phyloP scores from a whole-genome alignment of 2,888 invertebrate genomes.

The Pasiphila rectangulata region DNA sequence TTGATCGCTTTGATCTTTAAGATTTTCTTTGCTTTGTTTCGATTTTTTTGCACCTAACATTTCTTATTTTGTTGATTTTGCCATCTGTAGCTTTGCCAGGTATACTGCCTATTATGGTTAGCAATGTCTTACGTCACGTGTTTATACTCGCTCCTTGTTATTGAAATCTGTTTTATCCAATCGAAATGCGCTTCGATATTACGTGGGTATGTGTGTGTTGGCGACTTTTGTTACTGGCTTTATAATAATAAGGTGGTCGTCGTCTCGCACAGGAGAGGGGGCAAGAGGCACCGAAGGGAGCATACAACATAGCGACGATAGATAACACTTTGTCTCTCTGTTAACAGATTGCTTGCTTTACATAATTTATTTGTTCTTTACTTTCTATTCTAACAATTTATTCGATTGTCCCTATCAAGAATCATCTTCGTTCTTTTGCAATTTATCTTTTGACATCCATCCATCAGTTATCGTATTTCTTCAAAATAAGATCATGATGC shows the following conservation, averaged over 20 bases:
- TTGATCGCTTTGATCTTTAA: too few species aligned
- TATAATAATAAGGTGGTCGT: constrained; percentile 51
- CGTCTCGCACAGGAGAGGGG: constrained; percentile 56
- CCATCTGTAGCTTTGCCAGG: too few species aligned
- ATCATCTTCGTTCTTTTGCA: too few species aligned
- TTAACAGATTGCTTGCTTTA: constrained; percentile 28
- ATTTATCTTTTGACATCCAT: too few species aligned
- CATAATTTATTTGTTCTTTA: not conserved
- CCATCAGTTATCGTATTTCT: too few species aligned
- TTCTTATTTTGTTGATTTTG: too few species aligned
- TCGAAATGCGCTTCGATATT: constrained; percentile 51
- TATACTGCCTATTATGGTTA: too few species aligned
- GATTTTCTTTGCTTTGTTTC: too few species aligned
- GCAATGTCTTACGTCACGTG: constrained; percentile 57
- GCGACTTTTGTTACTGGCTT: constrained; percentile 48
- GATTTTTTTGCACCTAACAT: too few species aligned
- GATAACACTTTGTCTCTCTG: constrained; percentile 55
- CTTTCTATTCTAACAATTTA: too few species aligned
- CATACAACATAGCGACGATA: constrained; percentile 60
- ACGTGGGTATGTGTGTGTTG: constrained; percentile 35
- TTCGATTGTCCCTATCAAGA: too few species aligned
- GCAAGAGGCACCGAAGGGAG: constrained; percentile 69
- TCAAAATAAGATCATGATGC: too few species aligned
- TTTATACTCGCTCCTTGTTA: constrained; percentile 49
- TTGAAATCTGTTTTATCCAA: constrained; percentile 53